These are phyloP conservation scores for Plestiodon gilberti DNA, from an alignment of 2,113 vertebrate genomes.

Conservation along the genomic window DNA sequence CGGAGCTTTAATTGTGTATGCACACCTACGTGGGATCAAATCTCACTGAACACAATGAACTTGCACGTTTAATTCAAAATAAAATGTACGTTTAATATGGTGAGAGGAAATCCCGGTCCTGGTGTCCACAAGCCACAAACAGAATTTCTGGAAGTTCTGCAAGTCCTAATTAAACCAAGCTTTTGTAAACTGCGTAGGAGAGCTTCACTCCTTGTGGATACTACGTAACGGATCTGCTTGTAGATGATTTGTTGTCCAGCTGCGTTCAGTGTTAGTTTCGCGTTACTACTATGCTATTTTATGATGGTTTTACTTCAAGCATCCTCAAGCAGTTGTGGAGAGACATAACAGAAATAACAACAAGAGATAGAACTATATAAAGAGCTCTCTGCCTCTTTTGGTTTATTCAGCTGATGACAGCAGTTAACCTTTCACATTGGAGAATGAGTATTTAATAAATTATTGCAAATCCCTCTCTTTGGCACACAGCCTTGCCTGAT, in stretches of 20 bases:
- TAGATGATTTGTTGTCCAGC: not conserved
- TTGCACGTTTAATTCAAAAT: too few species aligned
- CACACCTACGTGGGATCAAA: too few species aligned
- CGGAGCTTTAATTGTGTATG: too few species aligned
- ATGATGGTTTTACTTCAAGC: not conserved
- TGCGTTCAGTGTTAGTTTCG: not conserved
- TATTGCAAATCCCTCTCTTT: slow-evolving; percentile 16
- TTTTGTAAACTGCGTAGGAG: not conserved
- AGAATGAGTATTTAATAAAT: slow-evolving; percentile 13
- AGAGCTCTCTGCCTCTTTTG: not conserved
- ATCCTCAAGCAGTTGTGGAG: not conserved
- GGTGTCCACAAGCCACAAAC: not conserved
- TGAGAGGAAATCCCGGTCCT: too few species aligned
- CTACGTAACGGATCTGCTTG: not conserved
- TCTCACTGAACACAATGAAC: too few species aligned
- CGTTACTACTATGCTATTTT: too few species aligned
- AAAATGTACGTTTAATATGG: not conserved
- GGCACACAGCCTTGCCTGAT: slow-evolving; percentile 5
- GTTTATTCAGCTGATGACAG: not conserved
- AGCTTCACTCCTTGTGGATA: not conserved
- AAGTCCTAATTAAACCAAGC: not conserved
- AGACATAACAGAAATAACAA: not conserved
- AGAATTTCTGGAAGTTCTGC: not conserved
- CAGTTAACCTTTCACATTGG: slow-evolving; percentile 19
- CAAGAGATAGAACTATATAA: not conserved